phyloP scores from a whole-genome alignment of 2,888 invertebrate genomes.

The Gnatocerus cornutus region DNA sequence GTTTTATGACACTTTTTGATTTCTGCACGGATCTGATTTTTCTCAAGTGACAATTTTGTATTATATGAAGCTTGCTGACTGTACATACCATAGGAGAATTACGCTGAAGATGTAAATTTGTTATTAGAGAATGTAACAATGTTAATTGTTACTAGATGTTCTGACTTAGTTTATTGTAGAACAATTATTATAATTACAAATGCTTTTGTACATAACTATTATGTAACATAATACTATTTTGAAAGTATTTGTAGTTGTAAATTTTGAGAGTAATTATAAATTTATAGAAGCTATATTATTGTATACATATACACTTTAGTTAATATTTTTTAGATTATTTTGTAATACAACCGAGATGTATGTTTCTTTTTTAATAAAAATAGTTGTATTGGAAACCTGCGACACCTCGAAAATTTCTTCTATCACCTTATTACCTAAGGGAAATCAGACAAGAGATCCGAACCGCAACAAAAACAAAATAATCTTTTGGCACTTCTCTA shows the following conservation, averaged over 20 bases:
- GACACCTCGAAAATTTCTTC: constrained; percentile 6
- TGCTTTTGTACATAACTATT: constrained; percentile 53
- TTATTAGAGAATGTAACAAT: constrained; percentile 48
- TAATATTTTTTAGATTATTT: constrained; percentile 58
- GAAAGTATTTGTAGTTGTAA: constrained; percentile 51
- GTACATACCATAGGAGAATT: constrained; percentile 45
- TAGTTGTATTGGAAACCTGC: constrained; percentile 52
- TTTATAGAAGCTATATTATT: constrained; percentile 50
- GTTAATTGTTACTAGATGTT: constrained; percentile 50
- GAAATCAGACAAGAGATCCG: constrained; percentile 23
- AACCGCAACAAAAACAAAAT: constrained; percentile 12
- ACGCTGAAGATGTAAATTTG: constrained; percentile 47
- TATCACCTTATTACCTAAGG: constrained; percentile 18
- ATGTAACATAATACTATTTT: constrained; percentile 40
- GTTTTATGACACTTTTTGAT: constrained; percentile 42
- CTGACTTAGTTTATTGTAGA: constrained; percentile 46
- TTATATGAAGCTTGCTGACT: constrained; percentile 43
- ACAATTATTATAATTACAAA: constrained; percentile 48
- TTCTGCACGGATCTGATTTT: constrained; percentile 40
- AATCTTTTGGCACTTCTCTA: constrained; percentile 7
- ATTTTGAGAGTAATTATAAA: constrained; percentile 52
- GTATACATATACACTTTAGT: constrained; percentile 55
- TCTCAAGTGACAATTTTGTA: constrained; percentile 28
- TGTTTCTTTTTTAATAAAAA: constrained; percentile 59
- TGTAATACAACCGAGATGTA: constrained; percentile 59